phyloP scores from a whole-genome alignment of 2,113 vertebrate species.

The Hypomesus transpacificus region DNA sequence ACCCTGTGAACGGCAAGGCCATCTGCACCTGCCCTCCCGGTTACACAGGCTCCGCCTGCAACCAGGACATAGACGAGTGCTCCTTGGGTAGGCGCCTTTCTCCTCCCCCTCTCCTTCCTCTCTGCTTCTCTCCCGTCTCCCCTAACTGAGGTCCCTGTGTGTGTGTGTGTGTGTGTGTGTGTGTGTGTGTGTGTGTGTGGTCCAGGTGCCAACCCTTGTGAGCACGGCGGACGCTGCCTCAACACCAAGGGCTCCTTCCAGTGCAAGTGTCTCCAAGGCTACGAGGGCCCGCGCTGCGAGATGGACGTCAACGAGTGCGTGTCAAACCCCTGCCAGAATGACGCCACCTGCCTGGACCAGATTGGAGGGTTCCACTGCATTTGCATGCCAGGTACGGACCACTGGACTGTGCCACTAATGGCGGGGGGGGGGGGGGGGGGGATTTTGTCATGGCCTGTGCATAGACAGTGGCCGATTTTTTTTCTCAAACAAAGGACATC shows the following conservation, averaged over 20 bases:
- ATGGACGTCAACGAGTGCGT: constrained; percentile 94
- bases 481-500: no score
- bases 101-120: neutral
- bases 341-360: constrained; percentile 95
- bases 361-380: constrained; percentile 96
- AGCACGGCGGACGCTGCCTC: constrained; percentile 90
- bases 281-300: constrained; percentile 89
- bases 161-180: neutral
- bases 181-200: constrained; percentile 8
- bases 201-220: constrained; percentile 91
- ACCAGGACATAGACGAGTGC: constrained; percentile 92
- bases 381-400: constrained; percentile 87
- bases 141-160: neutral
- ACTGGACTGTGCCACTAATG: neutral
- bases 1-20: constrained; percentile 94
- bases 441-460: neutral
- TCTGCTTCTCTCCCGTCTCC: neutral
- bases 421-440: neutral
- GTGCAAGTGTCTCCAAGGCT: constrained; percentile 90
- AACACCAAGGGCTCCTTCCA: constrained; percentile 96
- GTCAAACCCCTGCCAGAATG: constrained; percentile 93
- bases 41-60: constrained; percentile 91
- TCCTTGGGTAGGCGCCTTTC: constrained; percentile 76
- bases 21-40: constrained; percentile 95
- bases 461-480: no score